Evolutionary conservation across 2,888 invertebrate species (phyloP), one percentile per base, ranked within the genome.

Genomic region (Pecten maximus): DNA sequence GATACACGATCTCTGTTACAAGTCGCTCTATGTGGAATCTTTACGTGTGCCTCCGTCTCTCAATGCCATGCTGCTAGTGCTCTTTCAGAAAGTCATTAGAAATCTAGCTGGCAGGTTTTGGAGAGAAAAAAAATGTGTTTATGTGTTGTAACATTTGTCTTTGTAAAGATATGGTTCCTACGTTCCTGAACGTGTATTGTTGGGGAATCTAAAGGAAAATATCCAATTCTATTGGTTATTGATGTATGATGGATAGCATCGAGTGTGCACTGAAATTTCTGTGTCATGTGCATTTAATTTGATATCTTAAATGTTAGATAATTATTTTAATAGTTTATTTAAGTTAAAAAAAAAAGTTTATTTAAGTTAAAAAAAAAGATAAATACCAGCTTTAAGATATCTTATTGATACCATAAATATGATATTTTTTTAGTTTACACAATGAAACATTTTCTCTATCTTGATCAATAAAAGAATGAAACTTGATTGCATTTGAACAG

Each of bases 21-120:
- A 74, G 74, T 74, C 74, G 35, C 74, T 74, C 54, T 15, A 19
- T 23, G n/a, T 54, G 74, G 74, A 15, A 74, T 74, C 35, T 35
- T 35, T 54, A 54, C 54, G 23, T 54, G 54, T 54, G 54, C 54
- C 54, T n/a, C 54, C 6, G n/a, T 74, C 74, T 74, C 54, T 54
- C 54, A 54, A n/a, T 35, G 74, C 74, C 35, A 35, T 74, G 74
- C 6, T 28, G 35, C 35, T 10, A 74, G 74, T 28, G 74, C 74
- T 74, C 74, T 74, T 74, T 74, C 35, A 74, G 15, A 74, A 74
- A 74, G 74, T 74, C 74, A 74, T 74, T 74, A 74, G 74, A 74
- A 74, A 74, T 74, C 35, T 35, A 74, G 74, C 74, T 35, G 74
- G 74, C 74, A 74, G 74, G 74, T 35, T 74, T 74, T 19, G 74